Base-by-base conservation (phyloP, 2,888 invertebrate species). In the Cephus runcator region DNA sequence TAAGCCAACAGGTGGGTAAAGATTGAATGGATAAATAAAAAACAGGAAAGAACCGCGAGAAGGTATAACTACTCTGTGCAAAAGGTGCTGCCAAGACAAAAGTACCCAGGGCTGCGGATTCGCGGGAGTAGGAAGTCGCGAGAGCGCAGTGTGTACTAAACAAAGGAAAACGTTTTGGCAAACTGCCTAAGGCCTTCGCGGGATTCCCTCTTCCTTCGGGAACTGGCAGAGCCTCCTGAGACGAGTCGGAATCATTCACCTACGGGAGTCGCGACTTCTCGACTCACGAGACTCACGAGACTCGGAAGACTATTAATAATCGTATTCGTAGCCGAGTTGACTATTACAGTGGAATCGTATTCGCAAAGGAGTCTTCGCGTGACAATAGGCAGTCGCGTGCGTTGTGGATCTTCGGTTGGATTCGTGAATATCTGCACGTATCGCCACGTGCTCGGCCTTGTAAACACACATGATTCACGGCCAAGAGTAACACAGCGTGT, bases 381-480 rank as follows among this genome's bases (percentile, higher is more conserved):
- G 40, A 56, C 40, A 56, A 56, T 56, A 56, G 40, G 35, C 35
- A 35, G 35, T 35, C 23, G 1, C 6, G 1, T 6, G 40, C 40
- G 23, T 15, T 0, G 40, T 9, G 23, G 23, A 23, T 56, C 40
- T 6, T 56, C 23, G 40, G 40, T 56, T 23, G 71, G 15, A 69
- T 69, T 76, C 75, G 69, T 36, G 71, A 79, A 80, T 79, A 75
- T 80, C 35, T 78, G 73, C 77, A 77, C 77, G 76, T 30, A 12
- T 30, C 4, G 36, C 75, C 77, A 80, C 80, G 79, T 80, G 80
- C 68, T 76, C 31, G 34, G 80, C 73, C 76, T 80, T 77, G 36
- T 69, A 69, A 78, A 75, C 76, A 69, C 75, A 34, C 75, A 9
- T 71, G 71, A 71, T 15, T 71, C 71, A 71, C 40, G 40, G 40